Percentiles rank a stretch among this genome's conserved stretches.
phyloP scores from a whole-genome alignment of 2,888 invertebrate genomes.

The Pachliopta kotzebuea region DNA sequence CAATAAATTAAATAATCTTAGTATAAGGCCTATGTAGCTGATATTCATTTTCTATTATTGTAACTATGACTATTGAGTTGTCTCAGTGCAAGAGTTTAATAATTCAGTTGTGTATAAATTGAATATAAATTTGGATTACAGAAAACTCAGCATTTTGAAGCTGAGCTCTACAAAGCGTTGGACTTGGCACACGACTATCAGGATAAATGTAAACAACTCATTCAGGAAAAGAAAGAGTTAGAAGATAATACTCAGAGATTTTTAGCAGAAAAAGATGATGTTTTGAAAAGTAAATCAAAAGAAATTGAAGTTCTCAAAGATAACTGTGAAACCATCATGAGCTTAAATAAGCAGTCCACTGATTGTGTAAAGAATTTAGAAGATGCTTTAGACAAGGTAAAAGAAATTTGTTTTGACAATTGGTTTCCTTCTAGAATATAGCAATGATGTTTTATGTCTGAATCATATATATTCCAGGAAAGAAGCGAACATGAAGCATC shows the following conservation, averaged over 20 bases:
- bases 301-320: constrained; percentile 71
- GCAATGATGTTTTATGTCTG: not conserved
- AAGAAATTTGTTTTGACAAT: not conserved
- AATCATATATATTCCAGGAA: constrained; percentile 46
- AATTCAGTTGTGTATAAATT: too few relatives aligned
- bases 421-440: not conserved
- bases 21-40: too few relatives aligned
- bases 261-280: constrained; percentile 45
- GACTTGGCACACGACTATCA: constrained; percentile 85
- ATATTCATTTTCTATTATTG: too few relatives aligned
- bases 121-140: constrained; percentile 37
- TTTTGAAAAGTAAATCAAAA: constrained; percentile 53
- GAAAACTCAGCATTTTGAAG: constrained; percentile 82
- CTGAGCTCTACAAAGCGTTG: constrained; percentile 86
- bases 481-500: constrained; percentile 54
- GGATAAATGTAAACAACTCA: constrained; percentile 81
- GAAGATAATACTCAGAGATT: constrained; percentile 61
- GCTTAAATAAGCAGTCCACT: constrained; percentile 78
- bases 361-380: constrained; percentile 82
- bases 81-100: too few relatives aligned
- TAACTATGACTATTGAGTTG: too few relatives aligned
- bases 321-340: constrained; percentile 71
- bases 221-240: constrained; percentile 66
- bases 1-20: too few relatives aligned
- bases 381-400: constrained; percentile 77